A percentile compares a stretch with the other conserved stretches of the same genome.
Conservation (phyloP, 2,797 vertebrate species). For the Zenarchopterus dispar region DNA sequence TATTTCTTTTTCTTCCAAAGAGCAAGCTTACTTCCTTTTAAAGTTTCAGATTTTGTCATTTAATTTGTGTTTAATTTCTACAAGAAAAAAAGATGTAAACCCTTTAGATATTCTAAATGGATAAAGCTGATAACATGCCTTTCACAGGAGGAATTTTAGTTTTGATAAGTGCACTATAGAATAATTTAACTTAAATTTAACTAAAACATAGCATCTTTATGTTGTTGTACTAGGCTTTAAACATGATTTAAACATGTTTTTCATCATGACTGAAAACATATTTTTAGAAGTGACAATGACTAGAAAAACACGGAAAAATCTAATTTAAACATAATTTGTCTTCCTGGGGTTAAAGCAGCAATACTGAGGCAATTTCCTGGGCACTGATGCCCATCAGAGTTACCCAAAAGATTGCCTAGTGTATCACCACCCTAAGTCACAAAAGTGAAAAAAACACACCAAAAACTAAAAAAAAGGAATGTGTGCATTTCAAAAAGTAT, state of each 20-base stretch:
- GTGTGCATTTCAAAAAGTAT: constrained; percentile 4
- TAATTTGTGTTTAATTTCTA: no score
- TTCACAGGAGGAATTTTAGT: no score
- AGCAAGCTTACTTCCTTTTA: no score
- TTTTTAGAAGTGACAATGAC: neutral
- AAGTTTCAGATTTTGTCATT: no score
- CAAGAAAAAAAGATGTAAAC: no score
- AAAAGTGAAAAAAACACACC: neutral
- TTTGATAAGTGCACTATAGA: no score
- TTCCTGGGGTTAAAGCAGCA: constrained; percentile 49
- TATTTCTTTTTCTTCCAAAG: no score
- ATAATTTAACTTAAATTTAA: no score
- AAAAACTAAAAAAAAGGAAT: constrained; percentile 7
- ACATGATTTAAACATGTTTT: neutral
- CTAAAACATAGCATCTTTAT: no score
- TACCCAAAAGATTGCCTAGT: constrained; percentile 53
- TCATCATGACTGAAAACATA: no score
- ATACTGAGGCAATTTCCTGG: constrained; percentile 53
- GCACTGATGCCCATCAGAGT: constrained; percentile 47
- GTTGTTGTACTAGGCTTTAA: neutral
- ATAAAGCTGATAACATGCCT: no score
- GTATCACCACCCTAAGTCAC: constrained; percentile 39
- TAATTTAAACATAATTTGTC: neutral
- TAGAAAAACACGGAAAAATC: neutral
- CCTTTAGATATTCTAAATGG: no score